phyloP scores from a whole-genome alignment of 2,113 vertebrate genomes.

The Malurus cyaneus region DNA sequence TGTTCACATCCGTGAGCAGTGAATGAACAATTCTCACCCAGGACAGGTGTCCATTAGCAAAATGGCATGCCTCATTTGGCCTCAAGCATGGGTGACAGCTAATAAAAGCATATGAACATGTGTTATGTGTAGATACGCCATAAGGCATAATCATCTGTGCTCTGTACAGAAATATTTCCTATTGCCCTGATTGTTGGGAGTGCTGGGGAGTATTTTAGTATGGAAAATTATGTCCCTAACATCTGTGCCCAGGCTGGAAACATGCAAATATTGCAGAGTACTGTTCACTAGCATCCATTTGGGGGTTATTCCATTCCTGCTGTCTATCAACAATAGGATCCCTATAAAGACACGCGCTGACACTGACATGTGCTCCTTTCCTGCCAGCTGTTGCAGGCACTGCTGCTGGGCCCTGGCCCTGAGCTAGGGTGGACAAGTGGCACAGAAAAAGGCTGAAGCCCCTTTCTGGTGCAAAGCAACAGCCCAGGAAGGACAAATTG shows the following conservation, averaged over 20 bases:
- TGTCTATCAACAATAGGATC: background rate
- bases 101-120: constrained; percentile 41
- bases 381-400: background rate
- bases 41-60: constrained; percentile 44
- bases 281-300: background rate
- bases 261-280: background rate
- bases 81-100: background rate
- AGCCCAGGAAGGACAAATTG: background rate
- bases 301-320: background rate
- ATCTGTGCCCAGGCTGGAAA: constrained; percentile 21
- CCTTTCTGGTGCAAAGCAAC: background rate
- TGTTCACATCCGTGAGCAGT: constrained; percentile 4
- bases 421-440: background rate
- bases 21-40: constrained; percentile 30
- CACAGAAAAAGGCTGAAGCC: background rate
- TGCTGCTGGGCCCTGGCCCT: background rate
- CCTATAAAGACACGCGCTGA: background rate
- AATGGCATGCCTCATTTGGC: constrained; percentile 38
- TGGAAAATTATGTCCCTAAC: background rate
- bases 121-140: constrained; percentile 20
- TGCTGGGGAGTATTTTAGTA: background rate
- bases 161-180: constrained; percentile 20
- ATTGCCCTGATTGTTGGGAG: background rate
- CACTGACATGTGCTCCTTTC: background rate
- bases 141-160: constrained; percentile 39